These are phyloP conservation scores for Emmelina monodactyla DNA, from an alignment of 2,888 invertebrate genomes.

Conservation along the genomic window DNA sequence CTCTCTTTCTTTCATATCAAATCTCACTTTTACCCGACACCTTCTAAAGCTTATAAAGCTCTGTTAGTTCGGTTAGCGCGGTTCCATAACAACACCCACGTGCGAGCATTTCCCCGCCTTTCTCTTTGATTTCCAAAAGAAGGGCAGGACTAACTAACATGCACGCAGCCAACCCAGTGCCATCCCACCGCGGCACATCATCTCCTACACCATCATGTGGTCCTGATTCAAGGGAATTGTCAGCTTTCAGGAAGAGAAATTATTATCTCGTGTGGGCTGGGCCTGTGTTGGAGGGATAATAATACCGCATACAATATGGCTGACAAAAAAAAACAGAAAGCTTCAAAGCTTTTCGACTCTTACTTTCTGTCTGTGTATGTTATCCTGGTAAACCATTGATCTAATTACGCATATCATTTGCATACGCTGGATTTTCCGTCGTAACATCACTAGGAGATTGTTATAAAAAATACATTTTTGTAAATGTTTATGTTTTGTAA, in stretches of 20 bases:
- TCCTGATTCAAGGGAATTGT: slow-evolving; percentile 69
- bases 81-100: slow-evolving; percentile 56
- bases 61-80: slow-evolving; percentile 42
- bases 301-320: background rate
- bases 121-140: too few species aligned
- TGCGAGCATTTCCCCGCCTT: slow-evolving; percentile 46
- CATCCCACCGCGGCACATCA: slow-evolving; percentile 24
- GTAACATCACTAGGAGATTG: too few species aligned
- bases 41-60: slow-evolving; percentile 30
- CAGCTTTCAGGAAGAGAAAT: slow-evolving; percentile 72
- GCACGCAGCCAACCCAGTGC: too few species aligned
- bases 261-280: slow-evolving; percentile 9
- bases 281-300: background rate
- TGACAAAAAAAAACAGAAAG: background rate
- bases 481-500: too few species aligned
- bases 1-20: background rate
- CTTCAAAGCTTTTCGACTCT: background rate
- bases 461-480: too few species aligned
- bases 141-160: too few species aligned
- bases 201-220: slow-evolving; percentile 35
- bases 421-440: slow-evolving; percentile 12
- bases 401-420: slow-evolving; percentile 68
- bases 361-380: slow-evolving; percentile 28
- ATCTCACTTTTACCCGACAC: too few species aligned
- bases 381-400: slow-evolving; percentile 57